Evolutionary conservation across 2,888 invertebrate genomes (phyloP).

Genomic region (Junonia oenone): DNA sequence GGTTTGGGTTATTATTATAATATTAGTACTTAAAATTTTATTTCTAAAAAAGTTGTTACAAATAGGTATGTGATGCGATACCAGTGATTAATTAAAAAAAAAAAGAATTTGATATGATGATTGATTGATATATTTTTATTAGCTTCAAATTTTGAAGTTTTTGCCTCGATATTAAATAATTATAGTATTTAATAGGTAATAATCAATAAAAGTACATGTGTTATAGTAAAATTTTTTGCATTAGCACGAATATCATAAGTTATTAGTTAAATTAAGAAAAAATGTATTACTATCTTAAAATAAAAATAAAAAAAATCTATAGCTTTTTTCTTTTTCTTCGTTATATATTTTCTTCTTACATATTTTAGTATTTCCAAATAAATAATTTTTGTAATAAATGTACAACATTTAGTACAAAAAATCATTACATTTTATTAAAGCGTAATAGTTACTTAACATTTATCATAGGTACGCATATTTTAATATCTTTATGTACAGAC

Average conservation of each 20-base stretch:
- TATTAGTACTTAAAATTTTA: too few relatives aligned
- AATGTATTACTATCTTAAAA: not conserved
- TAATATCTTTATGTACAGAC: not conserved
- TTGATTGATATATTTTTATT: not conserved
- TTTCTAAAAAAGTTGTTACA: too few relatives aligned
- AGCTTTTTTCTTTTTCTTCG: not conserved
- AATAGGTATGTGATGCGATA: too few relatives aligned
- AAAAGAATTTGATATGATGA: too few relatives aligned
- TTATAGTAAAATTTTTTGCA: constrained; percentile 1
- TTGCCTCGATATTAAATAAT: not conserved
- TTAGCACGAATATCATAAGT: not conserved
- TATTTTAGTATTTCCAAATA: too few relatives aligned
- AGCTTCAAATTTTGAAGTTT: not conserved
- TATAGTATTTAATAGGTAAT: constrained; percentile 7
- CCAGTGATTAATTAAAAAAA: too few relatives aligned
- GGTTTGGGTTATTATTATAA: too few relatives aligned
- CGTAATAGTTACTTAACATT: too few relatives aligned
- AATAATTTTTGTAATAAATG: too few relatives aligned
- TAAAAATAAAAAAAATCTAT: not conserved
- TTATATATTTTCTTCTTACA: not conserved
- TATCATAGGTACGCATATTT: not conserved
- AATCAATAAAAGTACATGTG: not conserved
- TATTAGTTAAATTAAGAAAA: not conserved
- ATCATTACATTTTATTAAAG: too few relatives aligned
- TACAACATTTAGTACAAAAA: too few relatives aligned